Base-by-base conservation (phyloP, 2,113 vertebrate genomes). In the Australoheros scitulus region DNA sequence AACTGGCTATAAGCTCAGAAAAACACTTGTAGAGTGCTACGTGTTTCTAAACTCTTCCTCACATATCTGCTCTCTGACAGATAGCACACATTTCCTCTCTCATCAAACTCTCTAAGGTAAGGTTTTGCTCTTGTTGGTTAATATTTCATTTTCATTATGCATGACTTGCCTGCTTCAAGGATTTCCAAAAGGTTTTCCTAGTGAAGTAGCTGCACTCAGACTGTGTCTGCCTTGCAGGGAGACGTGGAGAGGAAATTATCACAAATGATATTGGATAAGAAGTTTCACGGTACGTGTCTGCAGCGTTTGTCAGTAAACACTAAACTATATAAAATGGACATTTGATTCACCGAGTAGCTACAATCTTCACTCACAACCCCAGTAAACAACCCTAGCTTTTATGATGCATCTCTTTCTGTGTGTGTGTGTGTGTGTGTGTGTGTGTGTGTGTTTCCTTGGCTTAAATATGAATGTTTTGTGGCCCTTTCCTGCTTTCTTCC, bases 191-290 rank as follows among this genome's bases (percentile, higher is more conserved):
- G 1, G 52, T 36, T 61, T n/a, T 8, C 3, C 4, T 32, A 32
- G 20, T 29, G 4, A 14, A 24, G 7, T 5, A 1, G 3, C 14
- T 24, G 4, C 10, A 2, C 1, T 72, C 11, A 32, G 11, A 26
- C 3, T 57, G 43, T 86, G 36, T 87, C 1, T 74, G 14, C 17
- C 60, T 79, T 79, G n/a, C 80, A 99, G 98, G 96, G 95, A 36
- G 97, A 98, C 17, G 98, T 99, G 87, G 98, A 99, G 96, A 97
- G 97, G 92, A 99, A 99, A 89, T 93, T 99, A 83, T 99, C 98
- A 76, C 98, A 99, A 94, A 99, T 99, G 98, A 99, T 99, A 92
- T 94, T 99, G 95, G 98, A 99, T 93, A 95, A 98, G 92, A 99
- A 98, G 89, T 99, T 99, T 92, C 97, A 99, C 7, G 98, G 98